Conservation (phyloP, 2,888 invertebrate genomes). For the Drosophila subquinaria region DNA sequence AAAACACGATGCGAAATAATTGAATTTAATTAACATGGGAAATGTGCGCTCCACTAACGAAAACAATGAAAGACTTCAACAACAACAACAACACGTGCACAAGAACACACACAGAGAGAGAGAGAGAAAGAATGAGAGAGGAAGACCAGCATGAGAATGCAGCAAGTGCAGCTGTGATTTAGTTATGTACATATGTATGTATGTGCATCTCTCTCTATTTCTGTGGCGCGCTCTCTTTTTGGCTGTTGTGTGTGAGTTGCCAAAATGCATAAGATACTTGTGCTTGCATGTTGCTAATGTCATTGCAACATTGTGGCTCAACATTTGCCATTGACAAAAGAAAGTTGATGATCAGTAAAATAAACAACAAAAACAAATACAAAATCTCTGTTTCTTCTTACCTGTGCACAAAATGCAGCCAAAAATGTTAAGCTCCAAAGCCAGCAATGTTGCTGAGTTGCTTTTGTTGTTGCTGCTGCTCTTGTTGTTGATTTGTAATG, state of each 20-base stretch:
- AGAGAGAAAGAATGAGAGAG: not conserved
- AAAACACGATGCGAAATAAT: slow-evolving; percentile 63
- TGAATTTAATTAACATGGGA: slow-evolving; percentile 74
- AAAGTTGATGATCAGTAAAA: slow-evolving; percentile 41
- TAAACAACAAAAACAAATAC: not conserved
- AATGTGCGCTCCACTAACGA: slow-evolving; percentile 49
- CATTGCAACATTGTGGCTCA: slow-evolving; percentile 34
- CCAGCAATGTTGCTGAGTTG: slow-evolving; percentile 60
- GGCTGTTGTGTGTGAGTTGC: slow-evolving; percentile 4
- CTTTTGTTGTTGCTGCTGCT: slow-evolving; percentile 25
- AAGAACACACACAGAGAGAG: slow-evolving; percentile 8
- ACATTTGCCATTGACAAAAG: slow-evolving; percentile 34
- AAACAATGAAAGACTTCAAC: slow-evolving; percentile 33
- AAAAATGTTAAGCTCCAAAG: slow-evolving; percentile 69
- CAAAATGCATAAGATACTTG: not conserved
- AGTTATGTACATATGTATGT: slow-evolving; percentile 7
- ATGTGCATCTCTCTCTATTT: not conserved
- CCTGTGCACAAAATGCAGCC: slow-evolving; percentile 69
- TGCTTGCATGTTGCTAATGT: slow-evolving; percentile 24
- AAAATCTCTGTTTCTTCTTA: slow-evolving; percentile 40
- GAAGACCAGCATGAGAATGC: slow-evolving; percentile 25
- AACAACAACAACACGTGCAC: slow-evolving; percentile 32
- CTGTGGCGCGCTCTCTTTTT: not conserved
- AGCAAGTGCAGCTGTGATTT: slow-evolving; percentile 53
- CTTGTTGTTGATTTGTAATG: slow-evolving; percentile 34